Conservation (phyloP, 2,797 vertebrate species). For the Petrocephalus schoutedeni region DNA sequence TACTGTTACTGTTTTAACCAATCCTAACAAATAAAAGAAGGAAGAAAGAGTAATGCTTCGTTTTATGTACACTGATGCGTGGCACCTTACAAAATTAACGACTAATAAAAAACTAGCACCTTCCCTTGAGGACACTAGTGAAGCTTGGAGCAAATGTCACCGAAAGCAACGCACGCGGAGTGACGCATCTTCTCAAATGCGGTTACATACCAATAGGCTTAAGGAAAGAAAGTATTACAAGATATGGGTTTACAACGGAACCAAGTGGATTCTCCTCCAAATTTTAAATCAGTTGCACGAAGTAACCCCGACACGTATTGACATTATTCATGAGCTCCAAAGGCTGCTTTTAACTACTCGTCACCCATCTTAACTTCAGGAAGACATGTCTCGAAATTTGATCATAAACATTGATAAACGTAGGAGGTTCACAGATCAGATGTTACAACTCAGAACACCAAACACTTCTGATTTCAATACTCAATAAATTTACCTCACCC, state of each 20-base stretch:
- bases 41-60: background rate
- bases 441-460: background rate
- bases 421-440: conserved; percentile 1
- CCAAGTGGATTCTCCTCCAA: background rate
- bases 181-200: background rate
- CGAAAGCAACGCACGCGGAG: background rate
- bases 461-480: background rate
- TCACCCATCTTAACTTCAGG: conserved; percentile 10
- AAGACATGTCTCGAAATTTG: background rate
- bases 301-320: background rate
- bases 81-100: background rate
- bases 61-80: background rate
- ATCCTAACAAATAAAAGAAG: background rate
- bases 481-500: background rate
- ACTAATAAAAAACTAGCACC: background rate
- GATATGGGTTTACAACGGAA: background rate
- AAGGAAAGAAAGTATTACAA: conserved; percentile 5
- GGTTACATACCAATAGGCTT: background rate
- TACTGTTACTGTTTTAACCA: background rate
- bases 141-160: background rate
- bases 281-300: background rate
- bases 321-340: background rate
- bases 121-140: background rate
- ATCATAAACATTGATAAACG: background rate
- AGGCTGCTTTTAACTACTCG: background rate